These are phyloP conservation scores for Merluccius polli DNA, from an alignment of 2,797 vertebrate species.

Conservation along the genomic window DNA sequence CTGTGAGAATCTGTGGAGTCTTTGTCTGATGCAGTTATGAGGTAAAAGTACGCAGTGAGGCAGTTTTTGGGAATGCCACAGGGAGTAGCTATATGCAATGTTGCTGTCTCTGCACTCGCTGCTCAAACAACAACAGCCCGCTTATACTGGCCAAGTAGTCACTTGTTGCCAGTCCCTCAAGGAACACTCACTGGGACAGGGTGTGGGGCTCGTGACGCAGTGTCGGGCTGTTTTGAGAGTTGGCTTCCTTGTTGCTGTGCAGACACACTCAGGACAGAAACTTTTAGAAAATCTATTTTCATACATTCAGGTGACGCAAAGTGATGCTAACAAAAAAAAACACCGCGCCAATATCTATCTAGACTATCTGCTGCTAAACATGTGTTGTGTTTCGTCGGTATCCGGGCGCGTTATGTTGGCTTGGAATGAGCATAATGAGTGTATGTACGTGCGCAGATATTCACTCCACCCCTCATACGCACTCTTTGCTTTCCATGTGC, in stretches of 20 bases:
- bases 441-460: slow-evolving; percentile 65
- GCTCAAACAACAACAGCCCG: slow-evolving; percentile 45
- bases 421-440: slow-evolving; percentile 61
- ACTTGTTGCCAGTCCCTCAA: background rate
- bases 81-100: slow-evolving; percentile 44
- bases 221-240: slow-evolving; percentile 28
- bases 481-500: slow-evolving; percentile 62
- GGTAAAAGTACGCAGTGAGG: slow-evolving; percentile 39
- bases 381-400: slow-evolving; percentile 57
- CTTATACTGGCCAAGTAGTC: slow-evolving; percentile 35
- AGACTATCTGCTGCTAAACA: slow-evolving; percentile 73
- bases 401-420: slow-evolving; percentile 65
- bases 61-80: slow-evolving; percentile 47
- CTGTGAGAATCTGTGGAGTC: slow-evolving; percentile 72
- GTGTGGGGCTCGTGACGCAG: slow-evolving; percentile 27
- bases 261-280: slow-evolving; percentile 75
- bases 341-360: slow-evolving; percentile 61
- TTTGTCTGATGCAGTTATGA: slow-evolving; percentile 52
- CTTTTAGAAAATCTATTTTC: slow-evolving; percentile 72
- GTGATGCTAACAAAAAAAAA: slow-evolving; percentile 10
- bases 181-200: background rate
- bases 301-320: slow-evolving; percentile 63
- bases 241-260: slow-evolving; percentile 57
- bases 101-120: slow-evolving; percentile 42
- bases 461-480: slow-evolving; percentile 67